Conservation (phyloP, 2,888 invertebrate species). For the Heterodera filipjevi region DNA sequence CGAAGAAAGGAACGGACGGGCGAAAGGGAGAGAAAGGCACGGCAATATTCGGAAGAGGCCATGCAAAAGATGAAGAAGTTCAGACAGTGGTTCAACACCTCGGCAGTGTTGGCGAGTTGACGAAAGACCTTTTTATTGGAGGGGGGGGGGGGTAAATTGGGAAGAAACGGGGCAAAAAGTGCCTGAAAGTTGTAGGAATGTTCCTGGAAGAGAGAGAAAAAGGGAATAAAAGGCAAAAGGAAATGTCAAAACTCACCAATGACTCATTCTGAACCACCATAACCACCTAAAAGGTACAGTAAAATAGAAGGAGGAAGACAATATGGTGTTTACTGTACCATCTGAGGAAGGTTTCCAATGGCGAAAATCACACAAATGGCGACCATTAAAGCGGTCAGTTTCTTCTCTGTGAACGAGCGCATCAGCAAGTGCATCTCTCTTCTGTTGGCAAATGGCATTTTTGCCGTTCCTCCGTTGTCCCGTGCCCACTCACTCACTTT, state of each 20-base stretch:
- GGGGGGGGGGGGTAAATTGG: neutral
- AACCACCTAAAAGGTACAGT: slow-evolving; percentile 41
- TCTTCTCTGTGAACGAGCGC: slow-evolving; percentile 59
- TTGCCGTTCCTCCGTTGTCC: no score
- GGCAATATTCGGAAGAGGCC: slow-evolving; percentile 58
- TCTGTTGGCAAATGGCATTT: no score
- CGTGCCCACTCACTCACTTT: neutral
- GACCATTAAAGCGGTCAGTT: slow-evolving; percentile 61
- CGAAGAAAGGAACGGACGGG: slow-evolving; percentile 19
- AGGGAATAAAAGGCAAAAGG: slow-evolving; percentile 52
- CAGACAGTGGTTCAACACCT: slow-evolving; percentile 63
- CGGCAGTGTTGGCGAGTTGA: slow-evolving; percentile 58
- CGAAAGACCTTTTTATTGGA: slow-evolving; percentile 57
- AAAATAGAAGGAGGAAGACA: neutral
- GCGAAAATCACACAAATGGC: slow-evolving; percentile 62
- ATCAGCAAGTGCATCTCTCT: slow-evolving; percentile 47
- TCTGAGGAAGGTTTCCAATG: slow-evolving; percentile 62
- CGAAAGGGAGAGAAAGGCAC: slow-evolving; percentile 51
- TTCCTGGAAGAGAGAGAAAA: no score
- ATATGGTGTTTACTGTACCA: slow-evolving; percentile 32
- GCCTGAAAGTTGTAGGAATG: slow-evolving; percentile 55
- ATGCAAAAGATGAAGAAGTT: slow-evolving; percentile 66
- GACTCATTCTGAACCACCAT: slow-evolving; percentile 59
- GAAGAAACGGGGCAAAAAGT: neutral
- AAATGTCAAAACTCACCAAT: slow-evolving; percentile 40